These are phyloP conservation scores for Campoplex capitator DNA, from an alignment of 2,888 invertebrate genomes.

Conservation along the genomic window DNA sequence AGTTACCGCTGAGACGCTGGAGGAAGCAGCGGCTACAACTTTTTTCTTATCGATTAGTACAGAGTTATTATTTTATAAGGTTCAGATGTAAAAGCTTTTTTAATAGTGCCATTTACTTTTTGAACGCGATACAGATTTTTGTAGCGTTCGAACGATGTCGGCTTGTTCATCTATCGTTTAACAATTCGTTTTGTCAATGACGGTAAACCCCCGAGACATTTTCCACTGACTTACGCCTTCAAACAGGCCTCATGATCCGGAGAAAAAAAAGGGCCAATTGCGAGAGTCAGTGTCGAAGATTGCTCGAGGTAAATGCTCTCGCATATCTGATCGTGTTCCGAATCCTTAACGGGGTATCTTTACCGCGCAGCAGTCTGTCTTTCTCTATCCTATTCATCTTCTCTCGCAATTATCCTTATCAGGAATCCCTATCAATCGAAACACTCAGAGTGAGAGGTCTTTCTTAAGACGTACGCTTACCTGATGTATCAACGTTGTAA, in stretches of 20 bases:
- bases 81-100: too few species aligned
- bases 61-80: neutral
- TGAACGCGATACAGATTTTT: neutral
- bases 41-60: neutral
- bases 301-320: neutral
- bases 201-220: neutral
- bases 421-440: conserved; percentile 9
- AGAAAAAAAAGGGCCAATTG: neutral
- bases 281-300: conserved; percentile 1
- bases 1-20: too few species aligned
- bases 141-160: too few species aligned
- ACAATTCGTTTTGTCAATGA: neutral
- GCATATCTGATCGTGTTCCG: conserved; percentile 23
- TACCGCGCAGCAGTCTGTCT: neutral
- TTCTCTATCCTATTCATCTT: conserved; percentile 14
- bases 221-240: neutral
- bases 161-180: too few species aligned
- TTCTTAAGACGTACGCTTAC: conserved; percentile 10
- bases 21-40: too few species aligned
- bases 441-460: conserved; percentile 17
- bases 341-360: conserved; percentile 22
- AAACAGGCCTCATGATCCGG: neutral
- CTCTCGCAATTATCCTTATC: conserved; percentile 20
- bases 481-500: conserved; percentile 8
- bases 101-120: neutral